A percentile compares a stretch with the other conserved stretches of the same genome.
These are phyloP conservation scores for Rutilus rutilus DNA, from an alignment of 2,113 vertebrate genomes.

Conservation along the genomic window DNA sequence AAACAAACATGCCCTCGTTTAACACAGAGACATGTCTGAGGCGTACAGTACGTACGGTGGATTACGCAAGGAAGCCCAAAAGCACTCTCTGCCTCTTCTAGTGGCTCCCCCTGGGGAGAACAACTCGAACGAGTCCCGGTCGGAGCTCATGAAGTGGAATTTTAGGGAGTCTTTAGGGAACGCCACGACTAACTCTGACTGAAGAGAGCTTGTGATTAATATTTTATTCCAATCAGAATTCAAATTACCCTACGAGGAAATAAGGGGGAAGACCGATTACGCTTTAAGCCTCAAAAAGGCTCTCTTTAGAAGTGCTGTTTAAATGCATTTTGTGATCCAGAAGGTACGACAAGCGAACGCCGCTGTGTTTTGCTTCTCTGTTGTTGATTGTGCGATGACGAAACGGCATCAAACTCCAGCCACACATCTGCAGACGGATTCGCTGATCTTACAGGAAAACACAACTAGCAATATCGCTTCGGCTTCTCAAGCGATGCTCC, in stretches of 20 bases:
- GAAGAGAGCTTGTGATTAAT: too few species aligned
- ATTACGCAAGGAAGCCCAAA: background rate
- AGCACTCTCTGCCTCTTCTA: background rate
- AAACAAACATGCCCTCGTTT: slow-evolving; percentile 19
- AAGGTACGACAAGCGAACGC: background rate
- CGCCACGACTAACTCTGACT: too few species aligned
- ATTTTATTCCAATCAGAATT: too few species aligned
- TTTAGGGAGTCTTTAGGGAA: too few species aligned
- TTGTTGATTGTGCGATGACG: background rate
- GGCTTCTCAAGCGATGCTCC: background rate
- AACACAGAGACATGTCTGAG: background rate
- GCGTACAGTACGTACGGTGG: background rate
- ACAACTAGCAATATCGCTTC: background rate
- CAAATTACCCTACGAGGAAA: too few species aligned
- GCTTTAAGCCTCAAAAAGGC: too few species aligned
- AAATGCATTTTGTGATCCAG: too few species aligned
- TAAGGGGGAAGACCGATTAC: too few species aligned
- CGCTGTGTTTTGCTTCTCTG: background rate
- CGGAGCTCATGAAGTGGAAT: too few species aligned
- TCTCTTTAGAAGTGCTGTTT: too few species aligned
- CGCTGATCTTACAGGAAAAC: background rate
- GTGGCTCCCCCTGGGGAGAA: background rate
- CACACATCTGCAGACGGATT: background rate
- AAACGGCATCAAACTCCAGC: background rate
- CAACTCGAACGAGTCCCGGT: too few species aligned